Conservation (phyloP, 1,140 invertebrate species). For the Bombus cullumanus region DNA sequence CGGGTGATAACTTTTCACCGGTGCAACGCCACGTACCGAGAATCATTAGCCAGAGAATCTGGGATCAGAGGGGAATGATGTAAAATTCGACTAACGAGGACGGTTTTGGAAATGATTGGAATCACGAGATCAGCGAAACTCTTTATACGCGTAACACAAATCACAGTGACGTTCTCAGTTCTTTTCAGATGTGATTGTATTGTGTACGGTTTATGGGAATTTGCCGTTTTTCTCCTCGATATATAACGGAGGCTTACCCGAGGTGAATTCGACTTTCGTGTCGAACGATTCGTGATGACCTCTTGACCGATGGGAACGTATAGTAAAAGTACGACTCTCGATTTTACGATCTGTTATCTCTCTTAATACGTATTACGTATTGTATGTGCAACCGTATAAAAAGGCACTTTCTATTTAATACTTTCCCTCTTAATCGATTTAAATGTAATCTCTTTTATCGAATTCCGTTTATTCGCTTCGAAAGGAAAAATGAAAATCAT, state of each 20-base stretch:
- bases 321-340: neutral
- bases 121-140: neutral
- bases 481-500: neutral
- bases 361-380: neutral
- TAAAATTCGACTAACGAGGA: neutral
- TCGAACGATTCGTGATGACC: constrained; percentile 32
- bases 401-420: constrained; percentile 59
- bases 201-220: neutral
- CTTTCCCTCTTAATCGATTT: neutral
- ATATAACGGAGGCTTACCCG: neutral
- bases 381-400: neutral
- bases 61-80: neutral
- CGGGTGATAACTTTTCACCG: constrained; percentile 72
- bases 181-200: neutral
- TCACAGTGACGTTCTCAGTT: neutral
- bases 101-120: neutral
- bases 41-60: constrained; percentile 57
- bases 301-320: constrained; percentile 13
- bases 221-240: neutral
- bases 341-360: neutral
- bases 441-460: neutral
- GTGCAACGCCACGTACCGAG: constrained; percentile 27
- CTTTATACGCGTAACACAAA: neutral
- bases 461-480: neutral
- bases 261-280: neutral